Conservation (phyloP, 2,113 vertebrate genomes). For the Balaenoptera acutorostrata region DNA sequence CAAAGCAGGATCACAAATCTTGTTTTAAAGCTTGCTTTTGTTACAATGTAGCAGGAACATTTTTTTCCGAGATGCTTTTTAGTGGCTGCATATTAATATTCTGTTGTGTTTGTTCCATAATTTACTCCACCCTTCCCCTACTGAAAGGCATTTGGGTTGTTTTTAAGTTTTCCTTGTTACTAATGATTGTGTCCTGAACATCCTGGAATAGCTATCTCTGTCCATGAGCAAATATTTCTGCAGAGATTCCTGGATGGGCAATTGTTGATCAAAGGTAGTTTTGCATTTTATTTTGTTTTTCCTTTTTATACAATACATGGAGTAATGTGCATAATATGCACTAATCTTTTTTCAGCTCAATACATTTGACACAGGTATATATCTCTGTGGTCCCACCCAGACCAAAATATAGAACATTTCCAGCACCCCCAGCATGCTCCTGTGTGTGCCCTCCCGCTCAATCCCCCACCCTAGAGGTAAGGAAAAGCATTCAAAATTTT, state of each 20-base stretch:
- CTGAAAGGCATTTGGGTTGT: background rate
- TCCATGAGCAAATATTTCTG: background rate
- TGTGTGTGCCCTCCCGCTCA: background rate
- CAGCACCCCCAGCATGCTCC: background rate
- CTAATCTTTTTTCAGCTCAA: background rate
- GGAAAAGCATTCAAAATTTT: background rate
- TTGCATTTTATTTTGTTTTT: background rate
- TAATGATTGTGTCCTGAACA: too few species aligned
- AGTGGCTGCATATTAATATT: background rate
- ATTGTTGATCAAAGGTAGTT: background rate
- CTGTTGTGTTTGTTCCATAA: background rate
- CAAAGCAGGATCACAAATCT: background rate
- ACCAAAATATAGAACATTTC: background rate
- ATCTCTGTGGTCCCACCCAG: background rate
- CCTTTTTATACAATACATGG: background rate
- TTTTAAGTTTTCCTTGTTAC: background rate
- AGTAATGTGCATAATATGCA: too few species aligned
- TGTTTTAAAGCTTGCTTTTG: background rate
- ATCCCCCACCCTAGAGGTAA: background rate
- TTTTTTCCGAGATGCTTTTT: background rate
- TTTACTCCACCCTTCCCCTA: background rate
- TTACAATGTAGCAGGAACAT: background rate
- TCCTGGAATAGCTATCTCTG: background rate
- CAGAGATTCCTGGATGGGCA: background rate
- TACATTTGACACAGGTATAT: too few species aligned